phyloP scores from a whole-genome alignment of 2,888 invertebrate species.

The Galerucella pusilla region DNA sequence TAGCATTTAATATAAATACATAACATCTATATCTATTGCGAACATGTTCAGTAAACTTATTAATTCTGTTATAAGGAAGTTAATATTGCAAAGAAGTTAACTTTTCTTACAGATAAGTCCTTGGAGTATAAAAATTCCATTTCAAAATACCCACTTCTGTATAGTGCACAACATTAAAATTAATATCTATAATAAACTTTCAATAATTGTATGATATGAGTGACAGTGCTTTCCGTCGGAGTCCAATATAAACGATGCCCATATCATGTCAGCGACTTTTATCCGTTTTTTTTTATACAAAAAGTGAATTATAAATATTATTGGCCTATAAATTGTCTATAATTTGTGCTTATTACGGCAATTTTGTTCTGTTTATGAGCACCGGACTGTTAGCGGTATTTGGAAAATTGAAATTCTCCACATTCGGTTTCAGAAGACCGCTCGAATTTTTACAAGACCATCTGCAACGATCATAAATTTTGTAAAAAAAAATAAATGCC shows the following conservation, averaged over 20 bases:
- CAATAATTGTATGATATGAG: conserved; percentile 51
- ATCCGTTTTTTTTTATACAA: conserved; percentile 40
- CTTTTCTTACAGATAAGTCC: neutral
- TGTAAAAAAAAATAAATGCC: neutral
- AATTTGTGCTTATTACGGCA: conserved; percentile 62
- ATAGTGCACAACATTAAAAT: conserved; percentile 48
- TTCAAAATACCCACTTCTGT: conserved; percentile 29
- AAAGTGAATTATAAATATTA: conserved; percentile 60
- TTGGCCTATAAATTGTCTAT: conserved; percentile 61
- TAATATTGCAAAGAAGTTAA: neutral
- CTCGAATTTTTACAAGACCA: conserved; percentile 15
- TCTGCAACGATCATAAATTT: neutral
- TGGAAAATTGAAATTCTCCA: conserved; percentile 60
- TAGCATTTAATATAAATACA: too few relatives aligned
- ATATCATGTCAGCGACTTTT: conserved; percentile 33
- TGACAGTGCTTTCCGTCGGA: conserved; percentile 44
- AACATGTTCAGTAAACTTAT: too few relatives aligned
- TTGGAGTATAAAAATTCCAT: conserved; percentile 20
- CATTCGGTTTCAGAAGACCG: too few relatives aligned
- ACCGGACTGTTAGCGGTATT: conserved; percentile 56
- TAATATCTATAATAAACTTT: conserved; percentile 47
- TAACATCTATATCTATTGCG: too few relatives aligned
- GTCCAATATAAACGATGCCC: conserved; percentile 34
- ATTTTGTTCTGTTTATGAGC: conserved; percentile 58
- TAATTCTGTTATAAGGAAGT: too few relatives aligned